Evolutionary conservation across 2,888 invertebrate genomes (phyloP).

Genomic region (Caenorhabditis afra): DNA sequence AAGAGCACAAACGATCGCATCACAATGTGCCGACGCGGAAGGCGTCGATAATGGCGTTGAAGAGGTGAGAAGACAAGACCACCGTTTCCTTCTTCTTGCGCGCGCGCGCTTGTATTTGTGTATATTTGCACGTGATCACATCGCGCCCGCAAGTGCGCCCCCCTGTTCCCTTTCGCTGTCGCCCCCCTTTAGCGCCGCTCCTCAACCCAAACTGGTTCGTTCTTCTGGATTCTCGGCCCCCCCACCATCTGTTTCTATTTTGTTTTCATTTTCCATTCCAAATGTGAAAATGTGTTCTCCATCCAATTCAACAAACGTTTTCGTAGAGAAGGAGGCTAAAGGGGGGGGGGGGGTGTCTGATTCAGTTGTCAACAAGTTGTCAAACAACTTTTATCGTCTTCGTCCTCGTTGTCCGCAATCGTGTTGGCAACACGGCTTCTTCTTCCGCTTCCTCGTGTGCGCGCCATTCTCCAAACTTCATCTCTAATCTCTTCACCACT

Average conservation of each 20-base stretch:
- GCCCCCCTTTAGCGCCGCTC: not conserved
- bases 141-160: conserved; percentile 19
- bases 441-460: not conserved
- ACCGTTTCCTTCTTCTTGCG: too few species aligned
- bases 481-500: too few species aligned
- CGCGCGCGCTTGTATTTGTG: conserved; percentile 36
- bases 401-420: too few species aligned
- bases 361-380: conserved; percentile 3
- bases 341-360: too few species aligned
- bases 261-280: not conserved
- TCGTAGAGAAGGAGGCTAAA: too few species aligned
- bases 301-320: too few species aligned
- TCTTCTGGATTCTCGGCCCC: not conserved
- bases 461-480: too few species aligned
- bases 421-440: conserved; percentile 1
- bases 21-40: conserved; percentile 64
- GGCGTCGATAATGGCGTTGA: conserved; percentile 66
- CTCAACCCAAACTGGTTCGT: not conserved
- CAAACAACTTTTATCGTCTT: conserved; percentile 17
- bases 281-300: too few species aligned
- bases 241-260: not conserved
- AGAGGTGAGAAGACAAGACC: conserved; percentile 67
- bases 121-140: conserved; percentile 53
- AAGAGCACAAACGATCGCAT: conserved; percentile 54
- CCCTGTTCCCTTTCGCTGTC: not conserved